These are phyloP conservation scores for Microcebus jonahi DNA, from an alignment of 2,113 vertebrate genomes.

Conservation along the genomic window DNA sequence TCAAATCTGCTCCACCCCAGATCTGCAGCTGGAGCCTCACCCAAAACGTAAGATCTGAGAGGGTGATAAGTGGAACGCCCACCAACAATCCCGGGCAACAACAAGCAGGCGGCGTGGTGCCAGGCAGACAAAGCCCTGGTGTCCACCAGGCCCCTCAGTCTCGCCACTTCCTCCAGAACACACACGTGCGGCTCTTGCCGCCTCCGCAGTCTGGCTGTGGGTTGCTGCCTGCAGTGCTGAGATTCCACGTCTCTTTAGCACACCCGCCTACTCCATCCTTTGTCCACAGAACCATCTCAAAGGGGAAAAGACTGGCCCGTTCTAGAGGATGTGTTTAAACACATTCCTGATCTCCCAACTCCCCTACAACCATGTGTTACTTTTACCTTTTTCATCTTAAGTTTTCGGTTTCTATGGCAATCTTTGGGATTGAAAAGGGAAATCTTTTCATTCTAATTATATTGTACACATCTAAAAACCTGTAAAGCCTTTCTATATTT, in stretches of 20 bases:
- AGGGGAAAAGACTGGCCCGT: neutral
- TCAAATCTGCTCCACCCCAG: neutral
- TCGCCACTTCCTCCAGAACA: too few relatives aligned
- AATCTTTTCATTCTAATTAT: neutral
- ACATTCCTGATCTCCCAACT: neutral
- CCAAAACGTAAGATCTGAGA: too few relatives aligned
- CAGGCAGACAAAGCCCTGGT: neutral
- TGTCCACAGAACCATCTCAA: neutral
- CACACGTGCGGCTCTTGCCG: fast-evolving
- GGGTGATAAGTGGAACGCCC: neutral
- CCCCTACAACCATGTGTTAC: neutral
- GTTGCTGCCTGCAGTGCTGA: neutral
- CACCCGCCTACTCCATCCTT: neutral
- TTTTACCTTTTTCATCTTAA: neutral
- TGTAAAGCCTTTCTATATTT: neutral
- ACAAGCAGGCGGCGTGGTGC: neutral
- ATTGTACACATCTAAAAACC: neutral
- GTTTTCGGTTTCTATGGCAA: neutral
- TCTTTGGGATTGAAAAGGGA: neutral
- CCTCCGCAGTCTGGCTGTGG: neutral
- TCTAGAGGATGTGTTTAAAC: constrained; percentile 4
- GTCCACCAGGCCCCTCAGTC: neutral
- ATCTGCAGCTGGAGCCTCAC: neutral
- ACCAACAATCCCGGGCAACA: neutral
- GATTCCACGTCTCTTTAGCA: neutral